Evolutionary conservation across 2,113 vertebrate species (phyloP).

Genomic region (Lepidothrix coronata): DNA sequence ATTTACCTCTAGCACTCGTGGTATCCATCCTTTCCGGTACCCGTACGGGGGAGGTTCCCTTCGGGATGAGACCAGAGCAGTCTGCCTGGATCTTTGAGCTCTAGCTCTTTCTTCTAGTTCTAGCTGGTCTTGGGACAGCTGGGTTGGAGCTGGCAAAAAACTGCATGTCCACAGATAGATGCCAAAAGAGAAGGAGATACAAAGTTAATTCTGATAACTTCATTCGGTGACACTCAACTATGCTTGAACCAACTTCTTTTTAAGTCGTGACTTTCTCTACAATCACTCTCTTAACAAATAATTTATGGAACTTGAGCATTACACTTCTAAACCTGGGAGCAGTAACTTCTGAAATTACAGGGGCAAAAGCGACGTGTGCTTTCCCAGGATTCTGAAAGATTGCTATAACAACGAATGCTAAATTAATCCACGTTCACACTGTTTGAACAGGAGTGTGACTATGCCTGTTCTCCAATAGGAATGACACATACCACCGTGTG

Average conservation of each 20-base stretch:
- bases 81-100: constrained; percentile 87
- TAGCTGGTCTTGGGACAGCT: constrained; percentile 96
- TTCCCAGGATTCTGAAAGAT: neutral
- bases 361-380: fast-evolving
- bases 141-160: constrained; percentile 93
- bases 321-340: neutral
- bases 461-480: neutral
- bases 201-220: neutral
- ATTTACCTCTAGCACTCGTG: constrained; percentile 85
- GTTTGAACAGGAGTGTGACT: neutral
- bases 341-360: neutral
- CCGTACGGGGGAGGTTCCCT: constrained; percentile 91
- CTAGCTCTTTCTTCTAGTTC: constrained; percentile 90
- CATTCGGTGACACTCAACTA: neutral
- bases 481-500: fast-evolving
- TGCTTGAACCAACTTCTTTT: neutral
- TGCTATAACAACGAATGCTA: neutral
- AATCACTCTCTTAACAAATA: neutral
- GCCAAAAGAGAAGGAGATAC: neutral
- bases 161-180: constrained; percentile 43
- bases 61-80: constrained; percentile 87
- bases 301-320: neutral
- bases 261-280: neutral
- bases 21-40: constrained; percentile 91
- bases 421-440: neutral